Base-by-base conservation (phyloP, 1,140 invertebrate genomes). In the Chrysoperla carnea region DNA sequence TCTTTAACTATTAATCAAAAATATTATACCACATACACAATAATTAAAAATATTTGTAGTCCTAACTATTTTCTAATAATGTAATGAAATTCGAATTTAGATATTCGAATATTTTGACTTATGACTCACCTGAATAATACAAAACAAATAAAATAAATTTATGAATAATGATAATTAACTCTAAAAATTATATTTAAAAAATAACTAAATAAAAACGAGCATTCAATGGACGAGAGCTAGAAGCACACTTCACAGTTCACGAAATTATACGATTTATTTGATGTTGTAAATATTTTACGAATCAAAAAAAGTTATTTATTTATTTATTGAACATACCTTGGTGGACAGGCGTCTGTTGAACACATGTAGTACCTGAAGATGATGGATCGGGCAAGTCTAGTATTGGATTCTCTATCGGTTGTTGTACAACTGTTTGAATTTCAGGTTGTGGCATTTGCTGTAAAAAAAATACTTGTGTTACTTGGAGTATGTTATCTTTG, bases 361-460 rank as follows among this genome's bases (percentile, higher is more conserved):
- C 46, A 28, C 40, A 41, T 17, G 11, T 28, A 42, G 41, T 38
- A 23, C 17, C 17, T 13, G 48, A 45, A 15, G 52, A 42, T 27
- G 51, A 47, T 31, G 52, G 43, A 14, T 50, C 50, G n/a, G 52
- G 38, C 28, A 53, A 41, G 15, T 57, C 55, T 35, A 49, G 27
- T 37, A 27, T 33, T 15, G 45, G 29, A 37, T 46, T 42, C 39
- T 58, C 54, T 27, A 53, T 41, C 8, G 46, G 37, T 28, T 55
- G 49, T 43, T 50, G 51, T 13, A 51, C 42, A 41, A 44, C 50
- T 4, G 31, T 33, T 33, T 9, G n/a, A 23, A 52, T 39, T 47
- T 56, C 50, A 47, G 55, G 52, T 42, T 56, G 57, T 11, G 57
- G 52, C 28, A 59, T 49, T 50, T 57, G 56, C 57, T 59, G 42